Evolutionary conservation across 92 coral and sea anemone genomes (phyloP).

Genomic region (Parazoanthus swiftii): DNA sequence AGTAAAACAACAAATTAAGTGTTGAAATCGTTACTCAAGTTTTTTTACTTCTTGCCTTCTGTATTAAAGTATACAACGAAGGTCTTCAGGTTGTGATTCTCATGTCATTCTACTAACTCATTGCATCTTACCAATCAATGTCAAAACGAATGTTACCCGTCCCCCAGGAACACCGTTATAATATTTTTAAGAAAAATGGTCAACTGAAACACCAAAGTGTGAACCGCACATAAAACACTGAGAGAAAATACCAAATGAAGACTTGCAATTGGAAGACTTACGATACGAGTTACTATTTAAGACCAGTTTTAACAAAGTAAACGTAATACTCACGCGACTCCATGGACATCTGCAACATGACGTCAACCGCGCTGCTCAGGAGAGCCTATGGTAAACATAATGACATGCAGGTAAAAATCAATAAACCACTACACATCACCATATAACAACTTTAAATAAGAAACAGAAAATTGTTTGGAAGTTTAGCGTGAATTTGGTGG

Average conservation of each 20-base stretch:
- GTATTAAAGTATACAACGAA: not conserved
- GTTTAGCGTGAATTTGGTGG: too few species aligned
- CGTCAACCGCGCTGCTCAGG: conserved; percentile 86
- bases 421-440: too few species aligned
- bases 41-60: not conserved
- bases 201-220: not conserved
- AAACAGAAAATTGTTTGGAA: too few species aligned
- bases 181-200: not conserved
- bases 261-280: not conserved
- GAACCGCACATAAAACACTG: too few species aligned
- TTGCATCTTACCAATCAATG: not conserved
- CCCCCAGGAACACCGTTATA: not conserved
- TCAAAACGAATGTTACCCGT: not conserved
- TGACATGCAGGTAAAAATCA: too few species aligned
- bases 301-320: not conserved
- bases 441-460: too few species aligned
- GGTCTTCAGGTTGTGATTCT: not conserved
- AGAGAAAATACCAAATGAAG: not conserved
- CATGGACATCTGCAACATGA: conserved; percentile 93
- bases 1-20: too few species aligned
- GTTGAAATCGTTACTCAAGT: too few species aligned
- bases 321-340: conserved; percentile 85
- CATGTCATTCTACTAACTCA: not conserved
- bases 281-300: too few species aligned
- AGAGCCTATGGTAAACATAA: conserved; percentile 61